Evolutionary conservation across 2,797 vertebrate species (phyloP).

Genomic region (Discoglossus pictus): DNA sequence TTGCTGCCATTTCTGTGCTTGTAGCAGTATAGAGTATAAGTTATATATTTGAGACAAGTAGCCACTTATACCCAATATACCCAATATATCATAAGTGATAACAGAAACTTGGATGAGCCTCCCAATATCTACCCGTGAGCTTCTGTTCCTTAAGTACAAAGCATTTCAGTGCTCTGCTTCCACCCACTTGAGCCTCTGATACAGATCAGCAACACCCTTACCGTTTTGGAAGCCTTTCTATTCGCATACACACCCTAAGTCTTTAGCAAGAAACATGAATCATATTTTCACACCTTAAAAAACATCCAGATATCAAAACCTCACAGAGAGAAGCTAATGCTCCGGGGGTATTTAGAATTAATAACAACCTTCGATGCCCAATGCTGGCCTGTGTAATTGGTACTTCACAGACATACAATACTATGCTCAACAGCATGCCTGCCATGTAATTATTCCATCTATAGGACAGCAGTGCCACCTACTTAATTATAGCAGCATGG

Average conservation of each 20-base stretch:
- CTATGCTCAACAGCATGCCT: neutral
- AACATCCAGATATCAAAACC: slow-evolving; percentile 27
- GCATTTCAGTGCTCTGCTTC: slow-evolving; percentile 1
- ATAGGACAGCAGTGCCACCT: slow-evolving; percentile 20
- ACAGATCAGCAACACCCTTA: slow-evolving; percentile 48
- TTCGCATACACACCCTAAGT: slow-evolving; percentile 60
- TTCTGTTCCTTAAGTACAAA: neutral
- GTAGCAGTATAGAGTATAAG: too few relatives aligned
- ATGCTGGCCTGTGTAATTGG: slow-evolving; percentile 3
- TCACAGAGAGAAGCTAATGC: slow-evolving; percentile 13
- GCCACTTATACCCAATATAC: neutral
- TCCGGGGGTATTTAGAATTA: slow-evolving; percentile 31
- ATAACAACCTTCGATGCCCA: slow-evolving; percentile 18
- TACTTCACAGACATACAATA: neutral
- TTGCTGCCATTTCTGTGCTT: too few relatives aligned
- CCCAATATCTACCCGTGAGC: neutral
- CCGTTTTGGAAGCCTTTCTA: slow-evolving; percentile 44
- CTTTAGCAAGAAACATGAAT: slow-evolving; percentile 56
- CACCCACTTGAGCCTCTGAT: slow-evolving; percentile 38
- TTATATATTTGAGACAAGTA: neutral
- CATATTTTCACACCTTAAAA: slow-evolving; percentile 47
- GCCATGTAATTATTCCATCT: neutral
- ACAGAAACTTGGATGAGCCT: slow-evolving; percentile 14
- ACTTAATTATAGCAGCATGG: slow-evolving; percentile 7
- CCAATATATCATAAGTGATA: neutral